Evolutionary conservation across 2,113 vertebrate species (phyloP).

Genomic region (Bettongia penicillata): DNA sequence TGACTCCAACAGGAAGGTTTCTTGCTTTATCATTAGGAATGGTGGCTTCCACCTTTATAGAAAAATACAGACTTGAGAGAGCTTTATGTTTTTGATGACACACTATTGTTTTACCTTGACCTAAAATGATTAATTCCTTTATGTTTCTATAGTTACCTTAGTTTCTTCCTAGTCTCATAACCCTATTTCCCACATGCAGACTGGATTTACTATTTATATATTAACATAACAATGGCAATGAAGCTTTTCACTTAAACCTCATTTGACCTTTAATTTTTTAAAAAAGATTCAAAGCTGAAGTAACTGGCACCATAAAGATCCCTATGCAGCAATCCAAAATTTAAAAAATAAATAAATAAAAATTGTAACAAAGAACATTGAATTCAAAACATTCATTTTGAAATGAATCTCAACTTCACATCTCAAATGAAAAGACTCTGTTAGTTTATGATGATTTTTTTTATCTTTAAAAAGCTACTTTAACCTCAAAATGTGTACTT

Average conservation of each 20-base stretch:
- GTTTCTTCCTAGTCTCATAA: background rate
- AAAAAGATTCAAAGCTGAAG: background rate
- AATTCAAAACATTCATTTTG: no score
- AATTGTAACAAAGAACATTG: no score
- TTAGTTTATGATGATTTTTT: background rate
- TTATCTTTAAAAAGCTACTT: slow-evolving; percentile 7
- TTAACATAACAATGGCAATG: background rate
- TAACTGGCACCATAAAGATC: slow-evolving; percentile 17
- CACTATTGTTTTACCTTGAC: slow-evolving; percentile 10
- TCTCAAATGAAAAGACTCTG: slow-evolving; percentile 34
- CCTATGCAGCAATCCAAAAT: background rate
- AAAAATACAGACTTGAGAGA: background rate
- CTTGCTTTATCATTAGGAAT: background rate
- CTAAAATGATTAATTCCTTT: background rate
- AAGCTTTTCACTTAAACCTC: background rate
- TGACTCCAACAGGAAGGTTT: background rate
- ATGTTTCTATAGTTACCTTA: background rate
- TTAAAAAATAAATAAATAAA: background rate
- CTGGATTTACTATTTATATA: background rate
- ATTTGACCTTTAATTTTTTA: slow-evolving; percentile 10
- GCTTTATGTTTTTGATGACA: background rate
- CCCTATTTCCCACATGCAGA: background rate
- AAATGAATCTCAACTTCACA: slow-evolving; percentile 6
- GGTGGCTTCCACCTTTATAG: background rate
- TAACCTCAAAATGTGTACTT: slow-evolving; percentile 37